Percentiles rank a stretch among this genome's conserved stretches.
Evolutionary conservation across 2,113 vertebrate genomes (phyloP).

Genomic region (Pseudopipra pipra): DNA sequence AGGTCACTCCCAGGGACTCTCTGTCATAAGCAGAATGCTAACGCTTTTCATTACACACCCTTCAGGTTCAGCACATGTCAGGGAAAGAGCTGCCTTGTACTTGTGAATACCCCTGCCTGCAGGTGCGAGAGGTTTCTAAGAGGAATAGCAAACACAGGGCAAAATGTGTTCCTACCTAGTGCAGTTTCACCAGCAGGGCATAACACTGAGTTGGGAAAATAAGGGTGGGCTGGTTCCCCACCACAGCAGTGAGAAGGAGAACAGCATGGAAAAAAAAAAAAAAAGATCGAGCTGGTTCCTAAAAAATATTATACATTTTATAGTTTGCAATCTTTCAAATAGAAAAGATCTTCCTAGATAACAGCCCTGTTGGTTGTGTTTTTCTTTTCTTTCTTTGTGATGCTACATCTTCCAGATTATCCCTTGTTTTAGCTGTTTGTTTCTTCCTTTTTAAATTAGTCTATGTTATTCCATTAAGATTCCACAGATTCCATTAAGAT

Average conservation of each 20-base stretch:
- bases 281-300: not conserved
- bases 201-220: not conserved
- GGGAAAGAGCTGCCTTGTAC: not conserved
- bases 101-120: not conserved
- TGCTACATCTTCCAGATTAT: not conserved
- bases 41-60: not conserved
- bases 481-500: not conserved
- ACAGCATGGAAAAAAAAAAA: not conserved
- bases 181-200: not conserved
- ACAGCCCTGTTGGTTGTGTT: not conserved
- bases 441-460: not conserved
- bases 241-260: not conserved
- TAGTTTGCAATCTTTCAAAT: not conserved
- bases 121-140: not conserved
- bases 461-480: not conserved
- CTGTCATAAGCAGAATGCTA: not conserved
- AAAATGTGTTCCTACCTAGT: not conserved
- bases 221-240: rapidly evolving
- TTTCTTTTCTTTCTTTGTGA: not conserved
- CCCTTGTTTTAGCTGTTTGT: not conserved
- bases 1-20: not conserved
- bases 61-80: not conserved
- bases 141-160: not conserved
- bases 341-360: not conserved
- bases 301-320: not conserved